Base-by-base conservation (phyloP, 2,797 vertebrate genomes). In the Dendrocincla tyrannina region DNA sequence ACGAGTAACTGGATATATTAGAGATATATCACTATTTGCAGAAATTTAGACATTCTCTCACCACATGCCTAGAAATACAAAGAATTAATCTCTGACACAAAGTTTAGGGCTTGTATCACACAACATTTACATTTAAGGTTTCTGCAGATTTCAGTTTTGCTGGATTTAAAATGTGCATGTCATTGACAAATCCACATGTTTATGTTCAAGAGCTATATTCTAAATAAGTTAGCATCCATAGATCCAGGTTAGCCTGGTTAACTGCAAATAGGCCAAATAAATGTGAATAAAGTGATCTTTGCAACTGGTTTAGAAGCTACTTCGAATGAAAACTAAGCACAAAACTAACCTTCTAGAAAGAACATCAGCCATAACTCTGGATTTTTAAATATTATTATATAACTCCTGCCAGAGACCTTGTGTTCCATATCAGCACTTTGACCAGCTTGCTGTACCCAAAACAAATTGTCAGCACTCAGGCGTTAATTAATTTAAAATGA, bases 401-500 rank as follows among this genome's bases (percentile, higher is more conserved):
- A 77, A 59, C 11, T 37, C 37, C 32, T 72, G n/a, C 30, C 58
- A 50, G 46, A 19, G 70, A 50, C 46, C 35, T 80, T 83, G 46
- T 70, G 52, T 55, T 79, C 60, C 32, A 4, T 17, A 72, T 9
- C 63, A 80, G 35, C 3, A 2, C 55, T 80, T 50, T 53, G 42
- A 79, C 39, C 56, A 74, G 46, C 47, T 64, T 58, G 30, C 56
- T 49, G 28, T 13, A 49, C 30, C 79, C 79, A 49, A 49, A 86
- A 35, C 13, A 17, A 66, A 69, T 13, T 16, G n/a, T n/a, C 73
- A 85, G 67, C 46, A 77, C 53, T 73, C 44, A 7, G 62, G 39
- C 0, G 0, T 9, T 0, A 0, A 44, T 91, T 55, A 68, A 85
- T 75, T 74, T 73, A 27, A 68, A 88, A 42, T 20, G 39, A 93